phyloP scores from a whole-genome alignment of 2,797 vertebrate species.

The Valencia hispanica region DNA sequence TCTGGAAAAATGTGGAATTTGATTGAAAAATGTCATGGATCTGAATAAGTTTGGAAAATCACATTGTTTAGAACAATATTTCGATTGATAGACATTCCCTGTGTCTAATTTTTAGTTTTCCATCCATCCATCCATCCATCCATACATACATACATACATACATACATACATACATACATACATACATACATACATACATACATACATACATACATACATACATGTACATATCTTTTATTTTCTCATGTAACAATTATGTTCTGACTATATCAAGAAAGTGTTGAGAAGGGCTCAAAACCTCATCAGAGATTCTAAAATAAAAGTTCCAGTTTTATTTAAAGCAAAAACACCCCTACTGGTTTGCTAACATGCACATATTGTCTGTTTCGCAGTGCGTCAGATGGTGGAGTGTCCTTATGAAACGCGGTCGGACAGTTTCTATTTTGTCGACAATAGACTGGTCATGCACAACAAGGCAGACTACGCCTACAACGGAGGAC shows the following conservation, averaged over 20 bases:
- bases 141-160: not conserved
- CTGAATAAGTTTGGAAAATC: not conserved
- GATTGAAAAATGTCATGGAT: not conserved
- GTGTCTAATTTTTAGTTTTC: not conserved
- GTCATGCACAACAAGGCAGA: constrained; percentile 97
- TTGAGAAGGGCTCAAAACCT: not conserved
- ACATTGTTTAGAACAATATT: not conserved
- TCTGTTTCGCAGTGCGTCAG: constrained; percentile 84
- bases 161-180: not conserved
- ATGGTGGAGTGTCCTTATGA: constrained; percentile 93
- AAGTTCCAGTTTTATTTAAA: not conserved
- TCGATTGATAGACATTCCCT: not conserved
- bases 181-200: not conserved
- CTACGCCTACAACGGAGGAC: constrained; percentile 92
- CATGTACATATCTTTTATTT: not conserved
- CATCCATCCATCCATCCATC: not conserved
- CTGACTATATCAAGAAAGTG: not conserved
- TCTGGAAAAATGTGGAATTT: not conserved
- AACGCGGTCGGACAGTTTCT: constrained; percentile 94
- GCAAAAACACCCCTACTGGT: not conserved
- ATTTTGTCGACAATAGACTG: constrained; percentile 93
- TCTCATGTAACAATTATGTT: not conserved
- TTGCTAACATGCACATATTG: constrained; percentile 25
- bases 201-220: not conserved
- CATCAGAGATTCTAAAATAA: not conserved